Evolutionary conservation across 2,113 vertebrate species (phyloP), one percentile per base, ranked within the genome.

Genomic region (Podarcis muralis): DNA sequence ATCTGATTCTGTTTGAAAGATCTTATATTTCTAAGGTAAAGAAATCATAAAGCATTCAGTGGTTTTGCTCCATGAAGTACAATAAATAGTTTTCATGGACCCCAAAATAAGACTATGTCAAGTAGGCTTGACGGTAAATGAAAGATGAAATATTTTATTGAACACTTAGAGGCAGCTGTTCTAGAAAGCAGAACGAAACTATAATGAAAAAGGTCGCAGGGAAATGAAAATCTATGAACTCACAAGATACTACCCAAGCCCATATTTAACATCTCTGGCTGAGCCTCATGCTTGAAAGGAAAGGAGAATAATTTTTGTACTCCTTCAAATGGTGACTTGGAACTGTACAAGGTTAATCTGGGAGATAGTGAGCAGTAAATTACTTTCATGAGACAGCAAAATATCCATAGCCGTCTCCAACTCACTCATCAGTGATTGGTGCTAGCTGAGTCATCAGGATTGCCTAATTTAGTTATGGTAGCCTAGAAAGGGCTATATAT

Each of bases 291-390:
- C 68, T 87, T 92, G 87, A 81, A 78, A 90, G 74, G 83, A 48
- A 68, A 68, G 79, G 32, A 32, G 43, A 88, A 69, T 91, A 75
- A 40, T 76, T 81, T 13, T 30, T 59, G 5, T 27, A 27, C 87
- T n/a, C 0, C 0, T 92, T 93, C 83, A 65, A 83, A 48, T 84
- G 53, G 76, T 92, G 82, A 1, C 84, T 91, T 72, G 92, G 95
- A 95, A 95, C 95, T 90, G 89, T 59, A 76, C 94, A 92, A 97
- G 95, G 96, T 98, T 97, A 98, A 97, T 97, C 96, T 95, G 96
- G 96, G 93, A 96, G 95, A 94, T 93, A 91, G 95, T 91, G 90
- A 95, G 96, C 93, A 94, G 95, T 97, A 97, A 97, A 97, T 97
- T 96, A 94, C 92, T 87, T 95, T 94, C 95, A 93, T 84, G 96